Conservation (phyloP, 2,113 vertebrate species). For the Hemichromis elongatus region DNA sequence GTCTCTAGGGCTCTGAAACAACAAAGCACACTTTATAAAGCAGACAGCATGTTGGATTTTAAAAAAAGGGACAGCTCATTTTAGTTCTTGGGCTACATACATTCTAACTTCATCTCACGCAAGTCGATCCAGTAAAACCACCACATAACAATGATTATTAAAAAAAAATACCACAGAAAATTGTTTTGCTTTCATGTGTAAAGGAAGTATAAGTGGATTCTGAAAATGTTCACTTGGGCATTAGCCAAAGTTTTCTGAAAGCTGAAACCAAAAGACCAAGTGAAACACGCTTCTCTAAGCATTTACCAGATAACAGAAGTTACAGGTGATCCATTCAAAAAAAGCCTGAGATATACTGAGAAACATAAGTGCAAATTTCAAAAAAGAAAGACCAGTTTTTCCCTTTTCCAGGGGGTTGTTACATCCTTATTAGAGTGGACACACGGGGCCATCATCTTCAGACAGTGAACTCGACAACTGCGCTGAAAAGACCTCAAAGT, state of each 20-base stretch:
- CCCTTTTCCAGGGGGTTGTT: too few species aligned
- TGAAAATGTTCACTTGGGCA: not conserved
- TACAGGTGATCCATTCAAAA: not conserved
- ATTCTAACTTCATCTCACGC: not conserved
- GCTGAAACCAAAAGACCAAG: not conserved
- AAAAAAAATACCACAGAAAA: fast-evolving
- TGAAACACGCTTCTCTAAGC: not conserved
- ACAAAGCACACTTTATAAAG: not conserved
- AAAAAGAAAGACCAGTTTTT: not conserved
- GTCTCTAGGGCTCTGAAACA: conserved; percentile 88
- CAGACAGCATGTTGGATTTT: too few species aligned
- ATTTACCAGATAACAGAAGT: not conserved
- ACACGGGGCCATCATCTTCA: not conserved
- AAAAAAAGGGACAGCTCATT: not conserved
- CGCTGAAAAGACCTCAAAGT: not conserved
- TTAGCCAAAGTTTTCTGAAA: not conserved
- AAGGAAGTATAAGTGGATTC: not conserved
- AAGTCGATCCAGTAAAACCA: not conserved
- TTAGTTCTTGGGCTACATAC: not conserved
- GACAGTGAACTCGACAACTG: not conserved
- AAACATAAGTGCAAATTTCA: not conserved
- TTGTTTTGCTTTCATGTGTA: not conserved
- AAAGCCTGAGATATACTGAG: not conserved
- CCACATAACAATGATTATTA: not conserved
- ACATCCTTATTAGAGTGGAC: too few species aligned